Evolutionary conservation across 2,113 vertebrate species (phyloP).

Genomic region (Prunella fulvescens): DNA sequence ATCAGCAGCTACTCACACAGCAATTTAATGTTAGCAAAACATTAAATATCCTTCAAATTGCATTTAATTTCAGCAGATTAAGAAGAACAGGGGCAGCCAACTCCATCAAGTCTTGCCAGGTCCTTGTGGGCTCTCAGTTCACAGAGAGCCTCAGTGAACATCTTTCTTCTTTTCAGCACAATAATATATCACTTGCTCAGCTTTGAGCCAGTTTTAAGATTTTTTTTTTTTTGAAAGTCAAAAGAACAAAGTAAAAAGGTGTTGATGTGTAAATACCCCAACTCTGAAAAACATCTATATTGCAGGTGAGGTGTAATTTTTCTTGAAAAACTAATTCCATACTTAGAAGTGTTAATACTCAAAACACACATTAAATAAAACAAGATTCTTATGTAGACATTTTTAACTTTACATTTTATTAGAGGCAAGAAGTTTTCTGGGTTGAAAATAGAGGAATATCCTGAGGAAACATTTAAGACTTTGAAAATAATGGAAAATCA

Average conservation of each 20-base stretch:
- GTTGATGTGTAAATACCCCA: neutral
- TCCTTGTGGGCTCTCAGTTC: neutral
- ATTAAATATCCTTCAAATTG: neutral
- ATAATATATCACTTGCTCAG: neutral
- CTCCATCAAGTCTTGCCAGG: neutral
- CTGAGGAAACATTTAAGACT: neutral
- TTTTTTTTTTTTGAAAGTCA: no score
- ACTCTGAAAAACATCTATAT: neutral
- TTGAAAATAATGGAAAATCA: constrained; percentile 34
- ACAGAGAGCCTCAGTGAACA: neutral
- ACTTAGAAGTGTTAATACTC: neutral
- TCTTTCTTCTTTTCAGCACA: neutral
- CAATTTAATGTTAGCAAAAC: neutral
- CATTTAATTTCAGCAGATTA: neutral
- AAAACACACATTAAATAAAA: neutral
- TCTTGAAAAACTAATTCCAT: neutral
- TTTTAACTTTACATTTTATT: neutral
- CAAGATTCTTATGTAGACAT: neutral
- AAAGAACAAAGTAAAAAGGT: neutral
- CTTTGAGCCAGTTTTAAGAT: neutral
- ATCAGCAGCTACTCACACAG: neutral
- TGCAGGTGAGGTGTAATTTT: neutral
- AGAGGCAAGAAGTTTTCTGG: neutral
- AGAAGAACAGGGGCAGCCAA: neutral
- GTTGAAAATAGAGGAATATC: neutral